phyloP scores from a whole-genome alignment of 2,797 vertebrate genomes.

The Dendrocincla tyrannina region DNA sequence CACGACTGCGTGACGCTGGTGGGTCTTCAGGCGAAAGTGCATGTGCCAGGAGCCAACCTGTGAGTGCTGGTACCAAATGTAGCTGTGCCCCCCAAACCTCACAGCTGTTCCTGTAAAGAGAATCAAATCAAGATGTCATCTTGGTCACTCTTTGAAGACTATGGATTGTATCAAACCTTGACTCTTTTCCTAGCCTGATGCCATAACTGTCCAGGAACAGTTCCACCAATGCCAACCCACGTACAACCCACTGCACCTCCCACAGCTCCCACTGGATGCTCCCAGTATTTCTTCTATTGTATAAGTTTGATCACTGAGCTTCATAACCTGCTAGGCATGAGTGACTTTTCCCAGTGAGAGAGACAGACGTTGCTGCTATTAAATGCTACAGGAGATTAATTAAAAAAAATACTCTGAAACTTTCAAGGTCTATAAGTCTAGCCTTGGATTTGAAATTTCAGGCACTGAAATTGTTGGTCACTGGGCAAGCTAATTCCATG shows the following conservation, averaged over 20 bases:
- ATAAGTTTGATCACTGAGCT: neutral
- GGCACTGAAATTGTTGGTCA: neutral
- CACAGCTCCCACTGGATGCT: neutral
- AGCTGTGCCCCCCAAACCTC: conserved; percentile 85
- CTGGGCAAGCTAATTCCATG: neutral
- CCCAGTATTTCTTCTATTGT: neutral
- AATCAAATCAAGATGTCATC: neutral
- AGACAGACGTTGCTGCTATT: neutral
- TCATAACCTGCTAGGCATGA: neutral
- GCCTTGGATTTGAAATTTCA: neutral
- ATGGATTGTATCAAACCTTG: neutral
- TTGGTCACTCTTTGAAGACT: neutral
- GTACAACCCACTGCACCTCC: neutral
- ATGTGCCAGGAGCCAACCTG: conserved; percentile 77
- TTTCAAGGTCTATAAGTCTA: neutral
- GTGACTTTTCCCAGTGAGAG: neutral
- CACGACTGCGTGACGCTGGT: conserved; percentile 77
- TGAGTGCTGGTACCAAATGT: conserved; percentile 82
- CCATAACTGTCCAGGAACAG: neutral
- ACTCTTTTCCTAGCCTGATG: neutral
- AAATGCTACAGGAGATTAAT: neutral
- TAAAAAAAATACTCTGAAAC: neutral
- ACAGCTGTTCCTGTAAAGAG: conserved; percentile 83
- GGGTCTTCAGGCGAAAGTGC: conserved; percentile 85
- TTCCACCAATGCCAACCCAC: fast-evolving